Percentiles rank a stretch among this genome's conserved stretches.
phyloP scores from a whole-genome alignment of 2,113 vertebrate genomes.

The Drymodes brunneopygia region DNA sequence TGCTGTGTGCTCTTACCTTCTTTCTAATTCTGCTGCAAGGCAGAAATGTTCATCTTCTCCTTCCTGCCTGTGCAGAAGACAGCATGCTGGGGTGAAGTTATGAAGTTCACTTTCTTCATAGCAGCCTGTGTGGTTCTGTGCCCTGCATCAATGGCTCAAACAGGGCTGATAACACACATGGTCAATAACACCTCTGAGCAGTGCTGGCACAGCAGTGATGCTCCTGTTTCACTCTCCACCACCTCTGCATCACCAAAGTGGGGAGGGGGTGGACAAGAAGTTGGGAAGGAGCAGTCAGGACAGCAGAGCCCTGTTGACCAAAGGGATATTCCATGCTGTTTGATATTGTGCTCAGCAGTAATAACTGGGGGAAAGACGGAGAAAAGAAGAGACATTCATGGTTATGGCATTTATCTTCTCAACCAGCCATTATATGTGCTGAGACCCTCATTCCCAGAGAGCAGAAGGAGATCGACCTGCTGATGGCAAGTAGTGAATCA shows the following conservation, averaged over 20 bases:
- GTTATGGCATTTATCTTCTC: neutral
- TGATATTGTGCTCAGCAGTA: neutral
- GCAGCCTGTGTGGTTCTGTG: neutral
- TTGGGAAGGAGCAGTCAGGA: neutral
- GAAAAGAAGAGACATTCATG: neutral
- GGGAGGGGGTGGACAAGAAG: neutral
- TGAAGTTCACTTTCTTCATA: neutral
- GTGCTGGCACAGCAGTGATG: neutral
- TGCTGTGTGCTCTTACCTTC: neutral
- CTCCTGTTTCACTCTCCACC: neutral
- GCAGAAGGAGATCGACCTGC: neutral
- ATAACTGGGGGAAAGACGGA: neutral
- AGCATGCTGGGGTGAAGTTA: neutral
- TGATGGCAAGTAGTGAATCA: neutral
- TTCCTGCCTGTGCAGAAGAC: neutral
- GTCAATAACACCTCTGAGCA: neutral
- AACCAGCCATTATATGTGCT: neutral
- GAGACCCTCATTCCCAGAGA: neutral
- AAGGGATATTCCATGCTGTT: too few relatives aligned
- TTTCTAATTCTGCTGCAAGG: neutral
- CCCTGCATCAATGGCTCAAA: neutral
- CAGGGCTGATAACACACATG: neutral
- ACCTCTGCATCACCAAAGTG: neutral
- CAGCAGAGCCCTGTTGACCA: neutral
- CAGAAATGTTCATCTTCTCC: neutral